These are phyloP conservation scores for Xenopus laevis DNA, from an alignment of 2,113 vertebrate genomes.

Conservation along the genomic window DNA sequence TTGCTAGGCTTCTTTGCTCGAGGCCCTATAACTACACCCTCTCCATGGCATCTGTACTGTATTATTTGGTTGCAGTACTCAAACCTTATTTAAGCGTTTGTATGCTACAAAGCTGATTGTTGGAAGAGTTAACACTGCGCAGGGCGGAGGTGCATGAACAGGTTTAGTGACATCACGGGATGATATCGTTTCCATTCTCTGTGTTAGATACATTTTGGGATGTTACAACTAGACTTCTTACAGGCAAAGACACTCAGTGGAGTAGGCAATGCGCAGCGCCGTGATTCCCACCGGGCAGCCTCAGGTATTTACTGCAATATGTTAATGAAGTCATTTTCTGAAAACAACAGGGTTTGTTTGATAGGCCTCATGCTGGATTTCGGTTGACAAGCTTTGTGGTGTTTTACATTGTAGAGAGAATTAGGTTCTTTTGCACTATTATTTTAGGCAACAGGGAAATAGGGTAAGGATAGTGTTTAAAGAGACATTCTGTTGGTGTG, in stretches of 20 bases:
- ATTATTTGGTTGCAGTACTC: too few species aligned
- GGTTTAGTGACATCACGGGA: conserved; percentile 56
- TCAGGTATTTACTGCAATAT: conserved; percentile 7
- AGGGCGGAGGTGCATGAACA: conserved; percentile 71
- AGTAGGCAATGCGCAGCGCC: neutral
- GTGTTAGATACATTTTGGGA: conserved; percentile 32
- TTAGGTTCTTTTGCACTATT: too few species aligned
- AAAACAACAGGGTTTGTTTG: neutral
- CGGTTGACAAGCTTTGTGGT: too few species aligned
- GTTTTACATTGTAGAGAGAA: too few species aligned
- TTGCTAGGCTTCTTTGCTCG: too few species aligned
- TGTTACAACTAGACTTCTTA: conserved; percentile 27
- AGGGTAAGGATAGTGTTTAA: too few species aligned
- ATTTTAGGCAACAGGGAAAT: too few species aligned
- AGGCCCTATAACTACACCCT: too few species aligned
- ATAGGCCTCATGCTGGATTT: neutral
- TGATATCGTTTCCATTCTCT: conserved; percentile 41
- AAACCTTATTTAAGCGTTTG: too few species aligned
- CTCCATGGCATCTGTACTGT: too few species aligned
- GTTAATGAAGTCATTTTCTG: neutral
- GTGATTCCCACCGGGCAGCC: conserved; percentile 1
- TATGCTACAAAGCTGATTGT: too few species aligned
- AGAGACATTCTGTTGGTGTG: too few species aligned
- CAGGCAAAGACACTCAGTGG: conserved; percentile 3
- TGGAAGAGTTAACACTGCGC: conserved; percentile 48